These are phyloP conservation scores for Burhinus oedicnemus DNA, from an alignment of 2,113 vertebrate species.

Conservation along the genomic window DNA sequence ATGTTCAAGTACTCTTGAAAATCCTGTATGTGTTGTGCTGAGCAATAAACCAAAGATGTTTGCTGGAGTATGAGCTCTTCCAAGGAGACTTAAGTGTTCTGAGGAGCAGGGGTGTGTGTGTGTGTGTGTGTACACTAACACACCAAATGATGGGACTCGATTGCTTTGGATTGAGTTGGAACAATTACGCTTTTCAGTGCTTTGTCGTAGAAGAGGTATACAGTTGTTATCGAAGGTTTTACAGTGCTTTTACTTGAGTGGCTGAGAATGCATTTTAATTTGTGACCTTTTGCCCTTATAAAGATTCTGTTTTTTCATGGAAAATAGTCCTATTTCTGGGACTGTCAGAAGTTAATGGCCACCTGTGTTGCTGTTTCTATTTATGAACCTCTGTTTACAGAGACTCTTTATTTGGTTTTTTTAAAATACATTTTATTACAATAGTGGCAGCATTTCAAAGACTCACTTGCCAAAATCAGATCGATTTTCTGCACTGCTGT, in stretches of 20 bases:
- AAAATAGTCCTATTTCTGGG: neutral
- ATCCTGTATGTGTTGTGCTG: neutral
- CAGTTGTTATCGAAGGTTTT: neutral
- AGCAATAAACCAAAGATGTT: neutral
- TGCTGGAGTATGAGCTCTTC: neutral
- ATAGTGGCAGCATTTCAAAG: neutral
- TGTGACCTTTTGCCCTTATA: neutral
- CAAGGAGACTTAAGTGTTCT: neutral
- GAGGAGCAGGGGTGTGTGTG: rapidly evolving
- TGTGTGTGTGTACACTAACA: neutral
- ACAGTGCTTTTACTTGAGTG: neutral
- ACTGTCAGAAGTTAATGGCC: neutral
- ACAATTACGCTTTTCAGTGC: neutral
- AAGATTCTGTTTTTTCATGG: neutral
- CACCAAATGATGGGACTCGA: rapidly evolving
- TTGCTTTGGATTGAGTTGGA: neutral
- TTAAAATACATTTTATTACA: neutral
- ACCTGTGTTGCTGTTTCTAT: neutral
- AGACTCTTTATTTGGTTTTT: neutral
- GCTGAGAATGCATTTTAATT: neutral
- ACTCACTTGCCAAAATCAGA: neutral
- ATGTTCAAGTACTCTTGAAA: neutral
- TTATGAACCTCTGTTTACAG: neutral
- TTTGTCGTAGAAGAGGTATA: neutral
- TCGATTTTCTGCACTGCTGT: neutral